Evolutionary conservation across 2,113 vertebrate genomes (phyloP).

Genomic region (Apodemus speciosus): DNA sequence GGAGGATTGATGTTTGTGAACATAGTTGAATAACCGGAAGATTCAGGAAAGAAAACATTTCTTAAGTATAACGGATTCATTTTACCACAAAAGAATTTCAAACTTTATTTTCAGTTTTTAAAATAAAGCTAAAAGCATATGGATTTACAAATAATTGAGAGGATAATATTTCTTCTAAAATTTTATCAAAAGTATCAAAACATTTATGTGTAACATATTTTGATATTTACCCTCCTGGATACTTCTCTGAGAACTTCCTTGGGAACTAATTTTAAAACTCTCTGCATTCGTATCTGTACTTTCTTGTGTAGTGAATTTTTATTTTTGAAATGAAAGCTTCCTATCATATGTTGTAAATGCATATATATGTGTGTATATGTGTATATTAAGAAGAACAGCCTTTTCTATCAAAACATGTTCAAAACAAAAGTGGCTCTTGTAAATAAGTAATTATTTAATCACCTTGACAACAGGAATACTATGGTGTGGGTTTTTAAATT

Average conservation of each 20-base stretch:
- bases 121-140: slow-evolving; percentile 22
- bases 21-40: background rate
- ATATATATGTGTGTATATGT: background rate
- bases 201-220: background rate
- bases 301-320: background rate
- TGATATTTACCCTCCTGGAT: background rate
- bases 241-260: background rate
- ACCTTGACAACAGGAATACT: slow-evolving; percentile 13
- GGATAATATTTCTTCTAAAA: background rate
- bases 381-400: background rate
- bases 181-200: background rate
- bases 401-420: background rate
- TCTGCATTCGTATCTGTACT: background rate
- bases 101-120: background rate
- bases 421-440: slow-evolving; percentile 19
- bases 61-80: slow-evolving; percentile 8
- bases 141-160: background rate
- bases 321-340: background rate
- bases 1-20: background rate
- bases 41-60: background rate
- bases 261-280: background rate
- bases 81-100: background rate
- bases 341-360: background rate
- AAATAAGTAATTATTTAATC: slow-evolving; percentile 37
- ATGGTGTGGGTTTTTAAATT: slow-evolving; percentile 47